Base-by-base conservation (phyloP, 2,888 invertebrate species). In the Aleiodes alternator region DNA sequence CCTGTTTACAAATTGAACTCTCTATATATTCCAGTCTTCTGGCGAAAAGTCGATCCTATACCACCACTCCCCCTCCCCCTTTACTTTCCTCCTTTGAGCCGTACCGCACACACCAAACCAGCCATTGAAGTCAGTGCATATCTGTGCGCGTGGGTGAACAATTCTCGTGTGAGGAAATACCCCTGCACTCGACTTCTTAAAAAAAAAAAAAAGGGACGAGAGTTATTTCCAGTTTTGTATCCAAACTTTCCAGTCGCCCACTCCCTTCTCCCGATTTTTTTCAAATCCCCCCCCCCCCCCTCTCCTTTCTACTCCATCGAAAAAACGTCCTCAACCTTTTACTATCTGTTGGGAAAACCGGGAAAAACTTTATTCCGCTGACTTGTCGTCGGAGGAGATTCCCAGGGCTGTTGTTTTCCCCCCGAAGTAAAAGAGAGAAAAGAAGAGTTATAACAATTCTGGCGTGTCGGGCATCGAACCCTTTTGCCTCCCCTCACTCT, bases 1-100 rank as follows among this genome's bases (percentile, higher is more conserved):
- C 80, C 84, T 88, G 88, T 88, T 88, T 88, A 87, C 88, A 86
- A 86, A 87, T 88, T 84, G 86, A 86, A 87, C 83, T 82, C 55
- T 69, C 43, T 43, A 43, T 43, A 43, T 43, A 43, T 43, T 9
- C 70, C 66, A 61, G 31, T 31, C 43, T 43, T 9, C 48, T 59
- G 9, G 5, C n/a, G 64, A 64, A 64, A 64, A 48, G 64, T 64
- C 64, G 64, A 64, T 64, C 43, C 48, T 23, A 34, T 53, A 12
- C 69, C 48, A 29, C 16, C 43, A 48, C 29, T 64, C 11, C 50
- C 12, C 61, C 23, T 23, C 2, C 23, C 23, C 69, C 48, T 9
- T 12, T 23, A 48, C 29, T 64, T n/a, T 43, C 43, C 43, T 43
- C 43, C 11, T 9, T 43, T 43, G 9, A 43, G 3, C 43, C 43